These are phyloP conservation scores for Ivindomyrus marchei DNA, from an alignment of 2,113 vertebrate species.

Conservation along the genomic window DNA sequence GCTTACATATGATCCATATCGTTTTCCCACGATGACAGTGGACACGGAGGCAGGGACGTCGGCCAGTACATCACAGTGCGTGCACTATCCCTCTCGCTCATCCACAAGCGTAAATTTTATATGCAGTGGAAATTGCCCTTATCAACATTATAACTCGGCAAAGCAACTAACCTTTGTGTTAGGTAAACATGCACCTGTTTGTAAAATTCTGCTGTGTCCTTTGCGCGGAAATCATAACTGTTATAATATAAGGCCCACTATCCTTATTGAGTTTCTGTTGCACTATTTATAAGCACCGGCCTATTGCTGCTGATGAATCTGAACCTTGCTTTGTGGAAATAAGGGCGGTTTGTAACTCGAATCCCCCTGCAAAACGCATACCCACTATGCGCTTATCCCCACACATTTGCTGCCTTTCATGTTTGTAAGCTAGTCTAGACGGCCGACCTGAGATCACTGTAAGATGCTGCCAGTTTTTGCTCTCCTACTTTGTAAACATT, in stretches of 20 bases:
- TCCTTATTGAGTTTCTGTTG: slow-evolving; percentile 2
- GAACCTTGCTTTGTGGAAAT: not conserved
- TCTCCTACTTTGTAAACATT: not conserved
- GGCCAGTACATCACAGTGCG: not conserved
- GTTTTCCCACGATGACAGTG: not conserved
- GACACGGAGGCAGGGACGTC: not conserved
- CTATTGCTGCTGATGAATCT: not conserved
- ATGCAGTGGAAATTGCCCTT: not conserved
- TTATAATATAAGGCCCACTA: not conserved
- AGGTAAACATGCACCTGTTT: not conserved
- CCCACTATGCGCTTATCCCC: not conserved
- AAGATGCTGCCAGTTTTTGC: not conserved
- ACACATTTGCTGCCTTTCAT: not conserved
- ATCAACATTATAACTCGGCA: not conserved
- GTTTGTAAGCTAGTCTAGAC: slow-evolving; percentile 13
- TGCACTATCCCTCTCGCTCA: not conserved
- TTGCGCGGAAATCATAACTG: not conserved
- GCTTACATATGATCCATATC: not conserved
- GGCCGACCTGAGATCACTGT: not conserved
- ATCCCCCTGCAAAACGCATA: not conserved
- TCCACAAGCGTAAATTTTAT: not conserved
- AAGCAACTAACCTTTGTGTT: not conserved
- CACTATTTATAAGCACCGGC: slow-evolving; percentile 11
- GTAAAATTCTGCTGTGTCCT: not conserved
- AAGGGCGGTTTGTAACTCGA: not conserved